Evolutionary conservation across 2,113 vertebrate species (phyloP), one percentile per base, ranked within the genome.

Genomic region (Cairina moschata): DNA sequence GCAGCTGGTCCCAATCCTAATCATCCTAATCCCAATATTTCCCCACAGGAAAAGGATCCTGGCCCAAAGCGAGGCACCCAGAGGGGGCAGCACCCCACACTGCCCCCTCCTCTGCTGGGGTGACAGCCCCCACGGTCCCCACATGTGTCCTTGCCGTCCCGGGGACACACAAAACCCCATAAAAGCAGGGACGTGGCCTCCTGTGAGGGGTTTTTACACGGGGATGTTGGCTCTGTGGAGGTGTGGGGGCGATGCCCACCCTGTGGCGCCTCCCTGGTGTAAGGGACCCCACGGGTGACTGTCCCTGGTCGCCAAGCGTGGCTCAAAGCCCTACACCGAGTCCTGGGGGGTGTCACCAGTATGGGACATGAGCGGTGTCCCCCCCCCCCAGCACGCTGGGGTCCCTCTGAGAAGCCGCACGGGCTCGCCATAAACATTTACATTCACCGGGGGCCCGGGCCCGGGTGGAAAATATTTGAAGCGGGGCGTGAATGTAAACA

Each of bases 391-490:
- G 52, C 26, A 9, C 8, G 14, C 26, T 5, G 13, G 26, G 13
- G 38, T 65, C 36, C 38, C 26, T 40, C 38, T 17, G 38, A 63
- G 60, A 25, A 5, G 62, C 62, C 40, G 62, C 4, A 1, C 16
- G 8, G 71, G 25, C 22, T 89, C 87, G 56, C 25, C 82, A 0
- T 60, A 92, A 95, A 95, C 90, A 77, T 95, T 94, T 86, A 76
- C 77, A 83, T 69, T 63, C 54, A 31, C 54, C 54, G 54, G 54
- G 50, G 54, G 54, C 23, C 58, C 21, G 6, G 82, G 54, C 62
- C 68, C 80, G 60, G 59, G 68, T 76, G 92, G 94, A 86, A 95
- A 94, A 88, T 62, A 92, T 92, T 81, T 4, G 6, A 14, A 72
- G 80, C 54, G 9, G 42, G 67, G 17, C 0, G 3, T 10, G 36